Evolutionary conservation across 2,797 vertebrate genomes (phyloP), one percentile per base, ranked within the genome.

Genomic region (Coilia nasus): DNA sequence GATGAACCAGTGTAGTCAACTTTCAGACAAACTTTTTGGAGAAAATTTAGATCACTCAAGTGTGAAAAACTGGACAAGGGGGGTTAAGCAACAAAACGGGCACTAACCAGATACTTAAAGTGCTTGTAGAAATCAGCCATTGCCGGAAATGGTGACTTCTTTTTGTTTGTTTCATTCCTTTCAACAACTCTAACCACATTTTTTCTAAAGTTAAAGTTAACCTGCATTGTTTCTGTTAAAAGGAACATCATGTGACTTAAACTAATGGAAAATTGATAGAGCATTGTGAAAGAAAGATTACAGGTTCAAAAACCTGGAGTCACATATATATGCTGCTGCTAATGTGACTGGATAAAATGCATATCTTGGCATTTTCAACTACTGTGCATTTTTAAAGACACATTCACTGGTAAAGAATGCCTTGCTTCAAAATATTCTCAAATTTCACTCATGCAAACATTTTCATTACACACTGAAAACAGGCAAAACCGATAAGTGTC

Each of bases 1-100:
- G 90, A 83, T 85, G 83, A 85, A 87, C 59, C 85, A 54, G 86
- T 89, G 47, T 83, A 87, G 60, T 86, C 85, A 88, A 78, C 50
- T 83, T 86, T 83, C 88, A 46, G 41, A 46, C 83, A 80, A 46
- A 59, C 57, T n/a, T 64, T 10, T 56, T 28, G 64, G 71, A 78
- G 71, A 17, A 71, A 80, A n/a, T 82, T 35, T 86, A 81, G 67
- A 80, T 82, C 25, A 46, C 67, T 87, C 57, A 62, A 83, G 83
- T 80, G 82, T 1, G 56, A 75, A 83, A 54, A 21, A 78, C 35
- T 78, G 71, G 19, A 44, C 19, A 21, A 9, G 50, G 17, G 17
- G 71, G 7, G 71, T 44, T 78, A n/a, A 78, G 17, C 31, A 78
- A 78, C 71, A 78, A 78, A 21, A 41, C 31, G 21, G 19, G 41